A percentile compares a stretch with the other conserved stretches of the same genome.
Evolutionary conservation across 2,888 invertebrate species (phyloP).

Genomic region (Dicyrtoma fusca): DNA sequence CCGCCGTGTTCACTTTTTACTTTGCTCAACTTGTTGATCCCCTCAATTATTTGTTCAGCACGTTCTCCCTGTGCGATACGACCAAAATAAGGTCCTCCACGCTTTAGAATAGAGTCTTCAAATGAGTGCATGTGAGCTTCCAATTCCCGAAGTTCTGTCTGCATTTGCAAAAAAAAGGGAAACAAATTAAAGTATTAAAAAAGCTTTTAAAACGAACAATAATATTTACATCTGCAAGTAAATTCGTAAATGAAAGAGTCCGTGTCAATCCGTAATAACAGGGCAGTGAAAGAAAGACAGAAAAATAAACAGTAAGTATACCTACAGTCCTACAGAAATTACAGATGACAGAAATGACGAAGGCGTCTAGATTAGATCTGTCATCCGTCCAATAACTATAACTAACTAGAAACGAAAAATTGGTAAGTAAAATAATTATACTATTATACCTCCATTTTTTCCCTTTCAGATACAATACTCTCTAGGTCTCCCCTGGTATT

Average conservation of each 20-base stretch:
- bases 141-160: constrained; percentile 29
- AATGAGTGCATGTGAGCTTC: constrained; percentile 26
- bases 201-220: not conserved
- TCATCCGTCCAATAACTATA: too few relatives aligned
- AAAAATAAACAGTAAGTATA: too few relatives aligned
- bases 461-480: constrained; percentile 1
- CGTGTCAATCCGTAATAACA: too few relatives aligned
- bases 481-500: constrained; percentile 25
- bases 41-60: constrained; percentile 26
- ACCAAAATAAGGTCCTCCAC: constrained; percentile 33
- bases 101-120: constrained; percentile 27
- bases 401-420: too few relatives aligned
- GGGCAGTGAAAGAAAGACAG: not conserved
- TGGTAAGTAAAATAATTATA: too few relatives aligned
- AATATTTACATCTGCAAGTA: not conserved
- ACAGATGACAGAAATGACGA: too few relatives aligned
- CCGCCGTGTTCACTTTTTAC: not conserved
- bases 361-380: too few relatives aligned
- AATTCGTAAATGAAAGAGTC: too few relatives aligned
- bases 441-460: constrained; percentile 33
- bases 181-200: too few relatives aligned
- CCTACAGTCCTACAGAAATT: too few relatives aligned
- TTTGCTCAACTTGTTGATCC: constrained; percentile 22
- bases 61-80: constrained; percentile 28
- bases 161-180: not conserved